Conservation (phyloP, 2,113 vertebrate species). For the Pelecanus crispus region DNA sequence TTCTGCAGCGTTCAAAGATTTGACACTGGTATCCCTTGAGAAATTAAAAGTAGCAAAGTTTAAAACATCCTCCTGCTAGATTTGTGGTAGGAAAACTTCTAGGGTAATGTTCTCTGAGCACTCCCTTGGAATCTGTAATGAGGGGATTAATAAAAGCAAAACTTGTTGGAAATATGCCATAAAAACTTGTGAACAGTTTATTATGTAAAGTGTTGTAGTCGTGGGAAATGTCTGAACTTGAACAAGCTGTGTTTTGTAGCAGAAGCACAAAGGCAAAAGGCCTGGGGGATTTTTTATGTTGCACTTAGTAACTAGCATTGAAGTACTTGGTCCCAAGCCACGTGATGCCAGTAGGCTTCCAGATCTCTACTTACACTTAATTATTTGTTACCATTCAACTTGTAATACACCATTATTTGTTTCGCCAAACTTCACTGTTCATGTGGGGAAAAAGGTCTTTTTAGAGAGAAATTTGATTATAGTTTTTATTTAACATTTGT, state of each 20-base stretch:
- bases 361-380: background rate
- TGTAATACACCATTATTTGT: background rate
- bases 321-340: background rate
- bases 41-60: background rate
- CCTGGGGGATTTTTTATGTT: background rate
- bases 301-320: constrained; percentile 10
- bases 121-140: constrained; percentile 6
- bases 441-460: background rate
- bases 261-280: background rate
- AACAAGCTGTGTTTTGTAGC: constrained; percentile 12
- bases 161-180: background rate
- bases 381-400: too few species aligned
- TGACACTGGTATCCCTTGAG: background rate
- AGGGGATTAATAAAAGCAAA: background rate
- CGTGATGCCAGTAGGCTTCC: background rate
- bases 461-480: background rate
- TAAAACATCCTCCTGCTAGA: background rate
- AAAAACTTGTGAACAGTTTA: background rate
- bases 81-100: background rate
- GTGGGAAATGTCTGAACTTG: constrained; percentile 27
- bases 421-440: background rate
- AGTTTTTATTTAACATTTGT: background rate
- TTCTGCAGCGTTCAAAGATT: background rate
- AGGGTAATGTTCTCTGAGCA: background rate
- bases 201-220: background rate